A percentile compares a stretch with the other conserved stretches of the same genome.
These are phyloP conservation scores for Papilio machaon DNA, from an alignment of 1,140 invertebrate genomes.

Conservation along the genomic window DNA sequence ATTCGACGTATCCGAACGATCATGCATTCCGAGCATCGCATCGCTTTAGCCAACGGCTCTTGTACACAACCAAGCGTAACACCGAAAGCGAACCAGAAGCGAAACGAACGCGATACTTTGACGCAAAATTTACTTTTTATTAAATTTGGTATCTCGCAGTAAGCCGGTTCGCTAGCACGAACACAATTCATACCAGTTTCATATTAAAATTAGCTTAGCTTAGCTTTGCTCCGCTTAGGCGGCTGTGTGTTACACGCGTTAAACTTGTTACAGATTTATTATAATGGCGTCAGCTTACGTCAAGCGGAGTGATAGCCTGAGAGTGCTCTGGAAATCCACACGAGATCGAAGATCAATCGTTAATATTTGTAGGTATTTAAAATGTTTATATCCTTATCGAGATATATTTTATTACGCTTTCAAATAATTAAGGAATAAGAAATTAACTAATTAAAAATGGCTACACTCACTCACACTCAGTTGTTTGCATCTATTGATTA, in stretches of 20 bases:
- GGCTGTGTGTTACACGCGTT: not conserved
- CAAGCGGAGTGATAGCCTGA: not conserved
- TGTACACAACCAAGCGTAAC: not conserved
- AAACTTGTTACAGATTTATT: slow-evolving; percentile 10
- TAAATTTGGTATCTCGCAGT: too few relatives aligned
- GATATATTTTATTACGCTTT: not conserved
- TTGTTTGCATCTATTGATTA: too few relatives aligned
- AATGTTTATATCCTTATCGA: not conserved
- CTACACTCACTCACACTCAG: too few relatives aligned
- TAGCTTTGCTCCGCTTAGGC: not conserved
- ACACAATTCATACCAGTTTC: too few relatives aligned
- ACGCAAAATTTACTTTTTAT: not conserved
- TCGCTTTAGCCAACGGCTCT: not conserved
- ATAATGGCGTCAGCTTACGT: slow-evolving; percentile 27
- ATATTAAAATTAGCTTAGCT: not conserved
- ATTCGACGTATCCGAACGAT: slow-evolving; percentile 13
- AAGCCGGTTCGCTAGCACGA: too few relatives aligned
- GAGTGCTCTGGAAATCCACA: slow-evolving; percentile 30
- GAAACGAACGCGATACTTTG: not conserved
- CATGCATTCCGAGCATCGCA: not conserved
- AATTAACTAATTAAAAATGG: too few relatives aligned
- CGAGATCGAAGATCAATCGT: not conserved
- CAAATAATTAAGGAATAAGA: too few relatives aligned
- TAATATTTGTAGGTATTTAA: not conserved
- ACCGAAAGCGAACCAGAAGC: not conserved